Base-by-base conservation (phyloP, 2,113 vertebrate species). In the Aramus guarauna region DNA sequence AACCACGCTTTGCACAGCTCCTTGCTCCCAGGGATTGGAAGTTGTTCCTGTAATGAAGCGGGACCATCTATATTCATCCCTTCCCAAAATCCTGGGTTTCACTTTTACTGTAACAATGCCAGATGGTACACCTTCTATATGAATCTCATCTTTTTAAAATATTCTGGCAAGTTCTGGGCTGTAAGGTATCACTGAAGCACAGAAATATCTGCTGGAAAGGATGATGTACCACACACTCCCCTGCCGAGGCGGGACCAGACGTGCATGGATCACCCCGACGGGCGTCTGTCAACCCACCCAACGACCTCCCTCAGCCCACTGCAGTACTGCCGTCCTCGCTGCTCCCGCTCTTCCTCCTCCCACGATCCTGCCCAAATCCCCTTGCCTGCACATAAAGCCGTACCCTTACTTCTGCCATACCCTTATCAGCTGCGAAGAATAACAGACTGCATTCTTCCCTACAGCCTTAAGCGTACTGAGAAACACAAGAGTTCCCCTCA, bases 371-470 rank as follows among this genome's bases (percentile, higher is more conserved):
- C 8, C 47, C 69, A 12, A 56, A 63, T 20, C 22, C 71, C 58
- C 36, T 8, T 5, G 11, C 34, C 72, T 5, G 36, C 30, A 41
- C 3, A 11, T 1, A 9, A 12, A 18, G 32, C 19, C 18, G 3
- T 41, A 41, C 39, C 39, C 2, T 29, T 6, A 11, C 69, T 29
- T 17, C 75, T 41, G 68, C 68, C 41, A 2, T 11, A 8, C 22
- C n/a, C 30, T 5, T 5, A 7, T 1, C 11, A 1, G 55, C 41
- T 2, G 3, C 1, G 52, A 9, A 19, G 45, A 26, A 1, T 1
- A 29, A 26, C 52, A n/a, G 45, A 1, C 52, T 1, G 9, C 17
- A 1, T 21, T 26, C 36, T 29, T 15, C 62, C 43, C 56, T 6
- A 12, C 64, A 32, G 3, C 58, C 47, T 45, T 9, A 16, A 66